Conservation (phyloP, 1,140 invertebrate species). For the Pseudachorutes palmiensis region DNA sequence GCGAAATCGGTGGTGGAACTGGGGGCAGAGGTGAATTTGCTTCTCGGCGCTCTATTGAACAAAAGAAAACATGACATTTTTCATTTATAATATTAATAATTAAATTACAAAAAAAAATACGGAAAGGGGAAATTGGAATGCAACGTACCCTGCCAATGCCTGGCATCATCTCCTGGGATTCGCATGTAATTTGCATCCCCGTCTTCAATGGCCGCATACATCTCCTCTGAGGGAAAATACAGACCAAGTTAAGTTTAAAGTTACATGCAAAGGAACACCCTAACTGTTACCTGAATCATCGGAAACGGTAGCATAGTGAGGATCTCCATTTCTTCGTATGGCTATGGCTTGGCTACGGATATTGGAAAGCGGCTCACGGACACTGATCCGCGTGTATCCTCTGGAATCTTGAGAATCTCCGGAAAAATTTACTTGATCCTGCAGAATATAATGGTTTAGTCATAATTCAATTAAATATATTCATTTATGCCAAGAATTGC, state of each 20-base stretch:
- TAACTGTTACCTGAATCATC: constrained; percentile 33
- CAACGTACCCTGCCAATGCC: constrained; percentile 22
- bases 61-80: constrained; percentile 21
- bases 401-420: constrained; percentile 38
- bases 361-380: constrained; percentile 35
- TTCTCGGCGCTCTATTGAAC: constrained; percentile 34
- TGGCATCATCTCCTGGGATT: constrained; percentile 31
- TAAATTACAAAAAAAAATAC: constrained; percentile 13
- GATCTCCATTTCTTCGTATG: constrained; percentile 27
- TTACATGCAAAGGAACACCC: background rate
- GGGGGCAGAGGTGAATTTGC: constrained; percentile 37
- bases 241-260: constrained; percentile 1
- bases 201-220: constrained; percentile 39
- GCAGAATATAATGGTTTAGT: constrained; percentile 3
- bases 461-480: constrained; percentile 5
- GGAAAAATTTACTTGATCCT: constrained; percentile 33
- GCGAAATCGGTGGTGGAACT: constrained; percentile 24
- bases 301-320: constrained; percentile 36
- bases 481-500: too few species aligned
- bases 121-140: too few species aligned
- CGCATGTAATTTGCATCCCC: constrained; percentile 34
- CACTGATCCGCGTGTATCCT: constrained; percentile 36
- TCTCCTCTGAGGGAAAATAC: constrained; percentile 30
- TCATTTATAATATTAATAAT: background rate
- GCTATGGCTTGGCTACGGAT: constrained; percentile 27